These are phyloP conservation scores for Dipodomys merriami DNA, from an alignment of 2,113 vertebrate species.

Conservation along the genomic window DNA sequence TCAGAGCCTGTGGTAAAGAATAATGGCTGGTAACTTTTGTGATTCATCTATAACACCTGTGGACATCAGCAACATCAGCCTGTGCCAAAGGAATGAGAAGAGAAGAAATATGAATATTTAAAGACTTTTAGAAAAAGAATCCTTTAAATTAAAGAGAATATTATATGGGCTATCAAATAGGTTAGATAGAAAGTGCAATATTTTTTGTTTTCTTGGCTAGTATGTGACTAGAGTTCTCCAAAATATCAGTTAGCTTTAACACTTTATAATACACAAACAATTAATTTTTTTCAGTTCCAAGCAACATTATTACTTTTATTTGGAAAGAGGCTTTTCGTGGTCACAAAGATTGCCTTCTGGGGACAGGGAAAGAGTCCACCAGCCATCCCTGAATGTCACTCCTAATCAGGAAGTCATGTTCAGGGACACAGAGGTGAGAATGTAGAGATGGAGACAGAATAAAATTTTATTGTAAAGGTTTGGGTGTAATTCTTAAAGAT, in stretches of 20 bases:
- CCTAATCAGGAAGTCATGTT: conserved; percentile 13
- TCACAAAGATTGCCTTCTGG: background rate
- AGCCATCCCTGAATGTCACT: background rate
- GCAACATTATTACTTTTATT: background rate
- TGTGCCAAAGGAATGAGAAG: background rate
- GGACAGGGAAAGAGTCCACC: background rate
- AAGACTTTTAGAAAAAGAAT: conserved; percentile 42
- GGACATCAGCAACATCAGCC: background rate
- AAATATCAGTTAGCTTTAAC: conserved; percentile 25
- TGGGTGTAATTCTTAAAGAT: conserved; percentile 32
- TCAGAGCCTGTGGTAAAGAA: conserved; percentile 24
- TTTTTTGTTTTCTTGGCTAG: background rate
- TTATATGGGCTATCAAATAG: background rate
- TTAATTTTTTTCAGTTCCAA: conserved; percentile 45
- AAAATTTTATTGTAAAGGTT: background rate
- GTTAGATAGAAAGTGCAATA: background rate
- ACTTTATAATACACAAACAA: background rate
- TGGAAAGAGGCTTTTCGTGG: background rate
- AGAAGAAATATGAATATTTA: conserved; percentile 18
- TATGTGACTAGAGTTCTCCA: background rate
- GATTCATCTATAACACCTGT: background rate
- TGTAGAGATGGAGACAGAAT: background rate
- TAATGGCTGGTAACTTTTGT: background rate
- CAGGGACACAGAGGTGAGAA: background rate
- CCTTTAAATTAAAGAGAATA: conserved; percentile 1